Percentiles rank a stretch among this genome's conserved stretches.
These are phyloP conservation scores for Entomyzon cyanotis DNA, from an alignment of 2,113 vertebrate genomes.

Conservation along the genomic window DNA sequence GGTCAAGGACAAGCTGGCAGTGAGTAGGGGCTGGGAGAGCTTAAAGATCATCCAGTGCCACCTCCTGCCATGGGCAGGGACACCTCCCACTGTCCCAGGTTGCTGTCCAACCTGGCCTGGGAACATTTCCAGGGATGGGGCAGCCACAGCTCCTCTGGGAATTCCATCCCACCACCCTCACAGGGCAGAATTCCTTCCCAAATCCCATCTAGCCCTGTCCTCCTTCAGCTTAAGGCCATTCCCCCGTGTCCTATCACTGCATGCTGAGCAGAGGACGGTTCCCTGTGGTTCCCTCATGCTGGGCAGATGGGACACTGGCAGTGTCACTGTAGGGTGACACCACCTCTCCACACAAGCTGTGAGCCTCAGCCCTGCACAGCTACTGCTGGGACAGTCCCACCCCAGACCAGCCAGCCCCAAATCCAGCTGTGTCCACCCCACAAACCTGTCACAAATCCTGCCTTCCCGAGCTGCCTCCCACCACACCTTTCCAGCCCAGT, in stretches of 20 bases:
- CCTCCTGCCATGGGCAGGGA: not conserved
- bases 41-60: rapidly evolving
- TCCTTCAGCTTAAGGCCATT: not conserved
- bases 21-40: constrained; percentile 67
- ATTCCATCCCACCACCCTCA: not conserved
- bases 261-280: not conserved
- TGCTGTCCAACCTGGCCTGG: rapidly evolving
- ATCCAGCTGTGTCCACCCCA: not conserved
- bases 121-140: not conserved
- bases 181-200: not conserved
- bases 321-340: rapidly evolving
- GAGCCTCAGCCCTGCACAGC: not conserved
- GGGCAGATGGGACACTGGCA: not conserved
- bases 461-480: not conserved
- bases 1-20: constrained; percentile 91
- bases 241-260: no score
- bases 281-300: not conserved
- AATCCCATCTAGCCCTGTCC: not conserved
- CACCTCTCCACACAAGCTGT: rapidly evolving
- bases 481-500: not conserved
- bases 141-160: not conserved
- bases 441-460: no score
- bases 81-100: not conserved
- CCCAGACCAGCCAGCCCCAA: not conserved
- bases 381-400: not conserved